Evolutionary conservation across 2,113 vertebrate species (phyloP), one percentile per base, ranked within the genome.

Genomic region (Elephantulus edwardii): DNA sequence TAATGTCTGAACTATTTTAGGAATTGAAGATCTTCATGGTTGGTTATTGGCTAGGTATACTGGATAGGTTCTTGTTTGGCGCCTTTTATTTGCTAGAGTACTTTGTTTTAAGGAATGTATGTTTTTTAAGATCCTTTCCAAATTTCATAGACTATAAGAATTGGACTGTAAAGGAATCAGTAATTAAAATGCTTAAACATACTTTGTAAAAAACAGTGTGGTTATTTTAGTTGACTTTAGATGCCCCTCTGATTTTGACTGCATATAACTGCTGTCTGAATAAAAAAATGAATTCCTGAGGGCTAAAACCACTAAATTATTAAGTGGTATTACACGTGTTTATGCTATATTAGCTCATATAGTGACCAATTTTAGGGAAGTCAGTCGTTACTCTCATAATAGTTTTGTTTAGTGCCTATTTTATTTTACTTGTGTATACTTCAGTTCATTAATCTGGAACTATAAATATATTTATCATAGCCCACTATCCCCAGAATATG

Each of bases 401-500:
- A 74, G 96, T 96, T 96, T 85, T 83, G 93, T 58, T 81, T 82
- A 33, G 77, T 64, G 95, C 96, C 93, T 86, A 89, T 93, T 87
- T 76, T 95, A 2, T 91, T 96, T 90, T 74, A 82, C n/a, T 91
- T 89, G 92, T 75, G 74, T 89, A 38, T 81, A 94, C 83, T 96
- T 81, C 95, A 92, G 60, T 77, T 97, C 86, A 93, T 97, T 96
- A 95, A 84, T 95, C 93, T 95, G 88, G 82, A 91, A 68, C 95
- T 97, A 95, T 83, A 91, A 95, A 95, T 97, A 83, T 93, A 94
- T 96, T 97, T 96, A 93, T 96, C 95, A 91, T 74, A 91, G 17
- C 56, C 66, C 48, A 11, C 92, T 54, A 44, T 92, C 46, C 91
- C 52, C 26, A 90, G 89, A 94, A 88, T 75, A 89, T 35, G 76